These are phyloP conservation scores for Dinoponera quadriceps DNA, from an alignment of 1,140 invertebrate species.

Conservation along the genomic window DNA sequence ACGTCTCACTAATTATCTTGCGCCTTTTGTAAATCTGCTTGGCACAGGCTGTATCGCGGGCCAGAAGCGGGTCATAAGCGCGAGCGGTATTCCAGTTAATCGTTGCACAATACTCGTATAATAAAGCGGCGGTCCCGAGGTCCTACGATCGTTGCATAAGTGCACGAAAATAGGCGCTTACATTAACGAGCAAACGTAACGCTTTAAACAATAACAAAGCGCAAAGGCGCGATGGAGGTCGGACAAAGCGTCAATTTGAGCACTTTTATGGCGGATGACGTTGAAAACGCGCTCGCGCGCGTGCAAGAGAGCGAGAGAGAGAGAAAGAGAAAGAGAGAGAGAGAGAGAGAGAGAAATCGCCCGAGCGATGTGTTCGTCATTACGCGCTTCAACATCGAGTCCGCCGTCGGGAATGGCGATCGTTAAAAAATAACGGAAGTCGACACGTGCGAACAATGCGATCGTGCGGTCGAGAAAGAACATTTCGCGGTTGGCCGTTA, in stretches of 20 bases:
- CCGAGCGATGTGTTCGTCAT: background rate
- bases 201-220: conserved; percentile 51
- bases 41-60: background rate
- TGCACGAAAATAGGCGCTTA: conserved; percentile 36
- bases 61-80: background rate
- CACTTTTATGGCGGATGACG: conserved; percentile 28
- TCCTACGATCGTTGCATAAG: conserved; percentile 44
- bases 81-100: conserved; percentile 22
- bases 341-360: conserved; percentile 27
- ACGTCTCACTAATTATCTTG: conserved; percentile 4
- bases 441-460: conserved; percentile 23
- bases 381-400: conserved; percentile 6
- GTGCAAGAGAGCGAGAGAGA: no score
- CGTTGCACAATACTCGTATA: conserved; percentile 22
- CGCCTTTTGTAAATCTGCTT: conserved; percentile 3
- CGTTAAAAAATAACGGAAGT: conserved; percentile 53
- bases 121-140: conserved; percentile 7
- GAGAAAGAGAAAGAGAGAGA: conserved; percentile 39
- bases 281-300: background rate
- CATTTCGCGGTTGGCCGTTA: no score
- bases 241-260: conserved; percentile 41
- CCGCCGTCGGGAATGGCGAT: conserved; percentile 24
- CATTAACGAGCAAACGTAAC: conserved; percentile 46
- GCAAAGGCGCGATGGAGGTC: background rate
- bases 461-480: background rate